Percentiles rank a stretch among this genome's conserved stretches.
Evolutionary conservation across 2,113 vertebrate species (phyloP).

Genomic region (Cepphus grylle): DNA sequence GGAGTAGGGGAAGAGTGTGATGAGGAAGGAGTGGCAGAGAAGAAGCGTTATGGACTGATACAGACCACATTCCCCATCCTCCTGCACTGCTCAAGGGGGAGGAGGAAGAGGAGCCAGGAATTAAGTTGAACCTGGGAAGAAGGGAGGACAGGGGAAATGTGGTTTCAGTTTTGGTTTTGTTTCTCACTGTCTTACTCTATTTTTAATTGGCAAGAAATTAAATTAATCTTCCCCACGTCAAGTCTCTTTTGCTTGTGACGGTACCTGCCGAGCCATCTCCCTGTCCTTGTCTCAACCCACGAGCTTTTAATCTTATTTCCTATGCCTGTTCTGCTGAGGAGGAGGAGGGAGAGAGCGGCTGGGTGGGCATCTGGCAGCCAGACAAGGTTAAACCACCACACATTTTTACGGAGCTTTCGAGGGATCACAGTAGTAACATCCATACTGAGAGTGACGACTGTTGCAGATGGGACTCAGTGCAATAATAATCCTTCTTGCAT

Average conservation of each 20-base stretch:
- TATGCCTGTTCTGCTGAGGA: neutral
- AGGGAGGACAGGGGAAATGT: neutral
- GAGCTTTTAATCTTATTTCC: neutral
- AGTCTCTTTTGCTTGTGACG: neutral
- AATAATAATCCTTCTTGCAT: neutral
- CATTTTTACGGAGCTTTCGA: neutral
- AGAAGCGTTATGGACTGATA: neutral
- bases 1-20: neutral
- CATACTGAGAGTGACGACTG: neutral
- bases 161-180: neutral
- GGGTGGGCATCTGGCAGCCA: neutral
- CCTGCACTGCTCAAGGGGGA: accelerated
- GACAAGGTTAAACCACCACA: neutral
- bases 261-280: neutral
- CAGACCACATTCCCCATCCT: neutral
- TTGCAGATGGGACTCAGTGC: neutral
- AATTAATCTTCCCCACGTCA: neutral
- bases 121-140: neutral
- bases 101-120: neutral
- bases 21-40: neutral
- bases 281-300: neutral
- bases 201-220: neutral
- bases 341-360: neutral
- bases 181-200: neutral
- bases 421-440: too few relatives aligned